These are phyloP conservation scores for Rhopalosiphum maidis DNA, from an alignment of 1,140 invertebrate genomes.

Conservation along the genomic window DNA sequence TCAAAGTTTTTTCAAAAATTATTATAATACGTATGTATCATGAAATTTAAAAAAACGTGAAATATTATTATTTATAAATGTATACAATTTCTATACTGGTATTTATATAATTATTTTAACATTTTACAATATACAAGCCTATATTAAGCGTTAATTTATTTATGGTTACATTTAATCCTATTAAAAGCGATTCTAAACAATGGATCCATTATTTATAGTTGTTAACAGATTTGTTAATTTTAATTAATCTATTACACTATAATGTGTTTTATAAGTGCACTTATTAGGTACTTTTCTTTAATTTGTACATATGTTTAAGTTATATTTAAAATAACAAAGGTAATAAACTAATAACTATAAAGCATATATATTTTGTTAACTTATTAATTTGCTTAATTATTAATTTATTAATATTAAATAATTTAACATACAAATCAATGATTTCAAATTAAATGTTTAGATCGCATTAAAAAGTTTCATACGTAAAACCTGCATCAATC, in stretches of 20 bases:
- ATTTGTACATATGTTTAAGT: neutral
- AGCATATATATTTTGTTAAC: neutral
- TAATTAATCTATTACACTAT: neutral
- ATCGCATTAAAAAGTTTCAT: neutral
- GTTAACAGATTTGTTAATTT: neutral
- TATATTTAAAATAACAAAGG: neutral
- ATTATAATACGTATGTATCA: neutral
- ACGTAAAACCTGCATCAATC: neutral
- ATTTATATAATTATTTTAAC: neutral
- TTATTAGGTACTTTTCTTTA: neutral
- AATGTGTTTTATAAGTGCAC: neutral
- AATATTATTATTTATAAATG: neutral
- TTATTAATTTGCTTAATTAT: neutral
- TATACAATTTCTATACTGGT: neutral
- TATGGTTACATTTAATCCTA: neutral
- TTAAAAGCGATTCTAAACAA: neutral
- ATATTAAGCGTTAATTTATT: slow-evolving; percentile 3
- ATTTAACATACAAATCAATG: neutral
- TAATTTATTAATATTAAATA: neutral
- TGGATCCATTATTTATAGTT: neutral
- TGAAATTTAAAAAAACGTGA: neutral
- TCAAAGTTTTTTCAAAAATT: neutral
- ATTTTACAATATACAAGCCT: neutral
- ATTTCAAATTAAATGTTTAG: slow-evolving; percentile 7
- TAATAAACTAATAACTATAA: neutral